phyloP scores from a whole-genome alignment of 2,797 vertebrate genomes.

The Dendrocincla tyrannina region DNA sequence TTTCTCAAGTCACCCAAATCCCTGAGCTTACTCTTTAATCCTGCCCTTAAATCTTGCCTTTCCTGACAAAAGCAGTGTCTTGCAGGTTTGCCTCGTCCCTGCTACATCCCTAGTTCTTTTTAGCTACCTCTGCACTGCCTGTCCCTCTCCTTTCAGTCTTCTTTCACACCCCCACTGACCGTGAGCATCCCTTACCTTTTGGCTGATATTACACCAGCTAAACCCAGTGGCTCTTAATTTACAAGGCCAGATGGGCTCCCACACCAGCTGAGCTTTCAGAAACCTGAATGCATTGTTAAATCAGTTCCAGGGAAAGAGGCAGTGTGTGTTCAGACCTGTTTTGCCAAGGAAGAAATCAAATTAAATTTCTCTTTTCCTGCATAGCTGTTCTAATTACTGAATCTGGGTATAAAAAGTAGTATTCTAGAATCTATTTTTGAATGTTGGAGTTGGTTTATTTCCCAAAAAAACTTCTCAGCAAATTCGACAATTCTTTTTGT shows the following conservation, averaged over 20 bases:
- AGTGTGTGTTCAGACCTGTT: neutral
- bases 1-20: neutral
- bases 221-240: neutral
- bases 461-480: neutral
- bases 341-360: neutral
- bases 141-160: neutral
- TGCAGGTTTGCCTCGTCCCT: neutral
- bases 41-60: neutral
- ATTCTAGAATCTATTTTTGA: neutral
- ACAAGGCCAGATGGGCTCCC: neutral
- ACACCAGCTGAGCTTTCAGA: neutral
- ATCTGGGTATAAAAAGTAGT: neutral
- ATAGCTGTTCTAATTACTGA: neutral
- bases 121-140: neutral
- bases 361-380: neutral
- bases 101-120: neutral
- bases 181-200: neutral
- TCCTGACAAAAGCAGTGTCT: neutral
- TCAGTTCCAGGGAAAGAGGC: neutral
- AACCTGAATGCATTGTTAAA: accelerated
- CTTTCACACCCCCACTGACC: accelerated
- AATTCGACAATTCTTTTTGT: neutral
- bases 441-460: neutral
- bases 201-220: neutral
- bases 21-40: neutral